Percentiles rank a stretch among this genome's conserved stretches.
These are phyloP conservation scores for Macrochelys suwanniensis DNA, from an alignment of 2,797 vertebrate genomes.

Conservation along the genomic window DNA sequence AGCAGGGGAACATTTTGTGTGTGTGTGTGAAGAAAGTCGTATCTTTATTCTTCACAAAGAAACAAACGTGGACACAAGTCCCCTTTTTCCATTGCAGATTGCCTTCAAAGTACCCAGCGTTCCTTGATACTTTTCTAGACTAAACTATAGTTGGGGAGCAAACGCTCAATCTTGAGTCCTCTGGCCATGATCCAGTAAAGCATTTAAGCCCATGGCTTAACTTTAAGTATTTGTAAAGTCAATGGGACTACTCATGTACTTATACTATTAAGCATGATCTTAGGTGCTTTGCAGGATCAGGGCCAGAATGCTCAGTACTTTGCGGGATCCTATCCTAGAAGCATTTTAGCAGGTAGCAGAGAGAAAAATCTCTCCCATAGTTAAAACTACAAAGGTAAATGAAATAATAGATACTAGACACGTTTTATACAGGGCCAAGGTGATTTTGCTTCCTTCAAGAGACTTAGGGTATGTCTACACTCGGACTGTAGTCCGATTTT, in stretches of 20 bases:
- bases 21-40: rapidly evolving
- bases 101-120: not conserved
- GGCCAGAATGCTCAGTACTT: not conserved
- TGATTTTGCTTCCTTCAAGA: not conserved
- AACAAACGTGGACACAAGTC: rapidly evolving
- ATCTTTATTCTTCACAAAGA: not conserved
- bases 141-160: not conserved
- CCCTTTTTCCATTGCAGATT: not conserved
- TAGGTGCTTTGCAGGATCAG: not conserved
- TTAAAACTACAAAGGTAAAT: not conserved
- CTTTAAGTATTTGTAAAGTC: not conserved
- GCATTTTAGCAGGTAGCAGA: not conserved
- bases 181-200: not conserved
- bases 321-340: not conserved
- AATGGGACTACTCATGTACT: not conserved
- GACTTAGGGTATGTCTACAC: too few species aligned
- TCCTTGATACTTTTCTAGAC: not conserved
- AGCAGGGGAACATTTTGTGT: rapidly evolving
- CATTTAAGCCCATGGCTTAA: not conserved
- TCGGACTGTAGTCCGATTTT: too few species aligned
- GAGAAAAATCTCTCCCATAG: not conserved
- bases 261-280: rapidly evolving
- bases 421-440: not conserved
- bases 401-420: not conserved
- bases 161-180: not conserved